Evolutionary conservation across 1,140 invertebrate species (phyloP), one percentile per base, ranked within the genome.

Genomic region (Drosophila erecta): DNA sequence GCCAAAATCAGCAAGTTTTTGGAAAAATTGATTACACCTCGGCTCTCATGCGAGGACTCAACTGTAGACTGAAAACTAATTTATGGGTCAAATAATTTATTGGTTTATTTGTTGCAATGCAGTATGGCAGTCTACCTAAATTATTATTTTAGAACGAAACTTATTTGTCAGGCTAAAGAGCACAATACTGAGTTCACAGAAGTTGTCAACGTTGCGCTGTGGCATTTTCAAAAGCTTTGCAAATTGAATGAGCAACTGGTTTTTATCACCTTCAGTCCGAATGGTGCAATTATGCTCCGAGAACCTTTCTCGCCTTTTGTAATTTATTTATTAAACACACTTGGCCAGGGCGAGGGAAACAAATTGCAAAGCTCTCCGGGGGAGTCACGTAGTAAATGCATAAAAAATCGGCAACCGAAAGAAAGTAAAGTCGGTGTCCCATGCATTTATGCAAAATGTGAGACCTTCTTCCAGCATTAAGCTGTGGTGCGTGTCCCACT

Each of bases 301-400:
- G 35, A 40, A 58, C 35, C 59, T 59, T 33, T 59, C 24, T 62
- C 59, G 59, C 37, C 54, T 11, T 15, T 33, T 15, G 60, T 76
- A 71, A 84, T 84, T 76, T 84, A 84, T 83, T 79, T 84, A 83
- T 83, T 84, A 84, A 83, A 84, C 70, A 84, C 70, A 67, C 67
- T 81, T 77, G 60, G 79, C 53, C 79, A 58, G 20, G 27, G 20
- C 35, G 22, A 27, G 62, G 30, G n/a, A 65, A 69, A 65, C 54
- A 70, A 79, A 70, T 75, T 70, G 49, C 44, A 37, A 43, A 54
- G 33, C 12, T 30, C 35, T 33, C 15, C 27, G 41, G 20, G 12
- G 43, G 44, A 56, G 80, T 81, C 79, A 83, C 79, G 79, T 83
- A 79, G 70, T 41, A 58, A 83, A 83, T 83, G 80, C 80, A 84